Base-by-base conservation (phyloP, 2,113 vertebrate genomes). In the Tauraco erythrolophus region DNA sequence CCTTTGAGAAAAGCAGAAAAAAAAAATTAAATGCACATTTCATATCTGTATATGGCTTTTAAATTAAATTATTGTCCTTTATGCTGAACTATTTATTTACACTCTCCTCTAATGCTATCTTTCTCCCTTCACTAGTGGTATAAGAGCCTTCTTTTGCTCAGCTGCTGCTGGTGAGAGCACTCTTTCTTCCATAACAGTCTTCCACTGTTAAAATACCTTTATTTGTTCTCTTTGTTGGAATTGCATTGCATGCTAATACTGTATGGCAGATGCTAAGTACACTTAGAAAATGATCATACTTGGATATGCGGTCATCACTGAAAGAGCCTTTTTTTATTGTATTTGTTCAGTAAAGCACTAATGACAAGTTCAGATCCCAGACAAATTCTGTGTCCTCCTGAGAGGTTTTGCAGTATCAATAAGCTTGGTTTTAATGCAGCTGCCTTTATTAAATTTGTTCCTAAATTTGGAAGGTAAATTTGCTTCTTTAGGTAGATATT, bases 401-500 rank as follows among this genome's bases (percentile, higher is more conserved):
- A 69, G 48, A 58, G 50, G 35, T 78, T 80, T 53, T 89, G 39
- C 39, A 61, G 35, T 87, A 54, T 45, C 72, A 84, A 64, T 84
- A 76, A 60, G 22, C 9, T 69, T 54, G 11, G 8, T 60, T 93
- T 91, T 77, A 48, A 56, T 70, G 65, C 23, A 77, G 27, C 39
- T 92, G 22, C 60, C 31, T 80, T 53, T 80, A 53, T 70, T 66
- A 65, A 57, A 53, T 70, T 69, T 88, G 6, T 62, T 92, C 16
- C 46, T 95, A 58, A 48, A 72, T 79, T 64, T 91, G 57, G 50
- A 82, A 94, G n/a, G 33, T 80, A 72, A 71, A 61, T 60, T 82
- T 89, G 45, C n/a, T 77, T 71, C 54, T 84, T 19, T 74, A 96
- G 94, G 92, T 94, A 89, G 69, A 17, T 85, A 85, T 86, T 87